Evolutionary conservation across 2,113 vertebrate species (phyloP).

Genomic region (Epinephelus lanceolatus): DNA sequence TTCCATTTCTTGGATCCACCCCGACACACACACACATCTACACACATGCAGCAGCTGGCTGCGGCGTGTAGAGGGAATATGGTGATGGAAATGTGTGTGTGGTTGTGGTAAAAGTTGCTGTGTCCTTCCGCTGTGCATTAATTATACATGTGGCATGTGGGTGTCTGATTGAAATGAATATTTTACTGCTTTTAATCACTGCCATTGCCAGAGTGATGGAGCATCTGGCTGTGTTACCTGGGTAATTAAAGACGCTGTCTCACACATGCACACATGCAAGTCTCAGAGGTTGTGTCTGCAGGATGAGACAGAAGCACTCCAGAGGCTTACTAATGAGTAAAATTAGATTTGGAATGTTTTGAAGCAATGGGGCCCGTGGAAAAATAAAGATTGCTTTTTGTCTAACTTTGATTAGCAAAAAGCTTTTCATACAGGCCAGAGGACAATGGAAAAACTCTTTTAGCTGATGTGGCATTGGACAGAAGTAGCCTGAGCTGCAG

Average conservation of each 20-base stretch:
- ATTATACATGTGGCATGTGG: conserved; percentile 82
- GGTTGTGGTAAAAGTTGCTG: conserved; percentile 58
- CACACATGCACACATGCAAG: conserved; percentile 52
- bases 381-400: conserved; percentile 23
- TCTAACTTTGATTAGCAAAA: conserved; percentile 34
- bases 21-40: conserved; percentile 7
- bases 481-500: background rate
- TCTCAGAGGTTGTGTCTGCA: conserved; percentile 71
- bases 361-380: conserved; percentile 43
- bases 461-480: background rate
- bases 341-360: conserved; percentile 74
- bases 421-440: conserved; percentile 35
- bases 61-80: conserved; percentile 41
- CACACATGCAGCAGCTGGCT: conserved; percentile 51
- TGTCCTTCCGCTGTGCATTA: conserved; percentile 77
- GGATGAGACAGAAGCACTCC: conserved; percentile 58
- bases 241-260: conserved; percentile 81
- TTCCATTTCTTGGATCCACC: conserved; percentile 44
- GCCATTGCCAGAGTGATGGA: conserved; percentile 80
- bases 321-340: conserved; percentile 71
- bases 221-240: conserved; percentile 82
- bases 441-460: background rate
- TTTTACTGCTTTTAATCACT: conserved; percentile 83
- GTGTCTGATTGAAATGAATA: conserved; percentile 83
- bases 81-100: conserved; percentile 51